A percentile compares a stretch with the other conserved stretches of the same genome.
phyloP scores from a whole-genome alignment of 2,888 invertebrate genomes.

The Orthosia gracilis region DNA sequence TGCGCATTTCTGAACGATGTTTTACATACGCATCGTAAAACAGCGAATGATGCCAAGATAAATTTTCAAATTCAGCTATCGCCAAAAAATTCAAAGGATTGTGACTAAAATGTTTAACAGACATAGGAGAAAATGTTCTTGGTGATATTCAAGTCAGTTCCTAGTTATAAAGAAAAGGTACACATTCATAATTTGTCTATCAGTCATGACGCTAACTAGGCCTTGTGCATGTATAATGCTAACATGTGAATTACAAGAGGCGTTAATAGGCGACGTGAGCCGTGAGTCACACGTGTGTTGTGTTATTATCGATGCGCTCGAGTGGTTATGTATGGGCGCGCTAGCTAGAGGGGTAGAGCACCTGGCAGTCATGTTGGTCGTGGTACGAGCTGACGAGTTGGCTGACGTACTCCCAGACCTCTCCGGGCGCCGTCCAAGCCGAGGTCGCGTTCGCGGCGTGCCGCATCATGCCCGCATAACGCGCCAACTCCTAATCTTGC shows the following conservation, averaged over 20 bases:
- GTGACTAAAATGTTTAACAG: neutral
- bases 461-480: constrained; percentile 90
- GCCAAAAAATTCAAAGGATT: neutral
- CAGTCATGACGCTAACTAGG: constrained; percentile 77
- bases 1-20: constrained; percentile 18
- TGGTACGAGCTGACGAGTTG: constrained; percentile 92
- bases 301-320: constrained; percentile 75
- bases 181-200: constrained; percentile 69
- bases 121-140: neutral
- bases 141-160: constrained; percentile 3
- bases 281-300: constrained; percentile 80
- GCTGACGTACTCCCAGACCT: constrained; percentile 93
- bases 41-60: neutral
- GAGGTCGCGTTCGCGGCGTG: constrained; percentile 86
- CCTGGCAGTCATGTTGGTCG: constrained; percentile 90
- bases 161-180: constrained; percentile 11
- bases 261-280: constrained; percentile 73
- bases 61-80: neutral
- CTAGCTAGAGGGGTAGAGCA: constrained; percentile 65
- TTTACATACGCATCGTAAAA: constrained; percentile 5
- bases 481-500: constrained; percentile 66
- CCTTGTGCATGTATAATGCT: constrained; percentile 80
- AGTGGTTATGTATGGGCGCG: constrained; percentile 62
- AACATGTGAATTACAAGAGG: constrained; percentile 79
- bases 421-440: constrained; percentile 91